These are phyloP conservation scores for Brachirus orientalis DNA, from an alignment of 2,113 vertebrate species.

Conservation along the genomic window DNA sequence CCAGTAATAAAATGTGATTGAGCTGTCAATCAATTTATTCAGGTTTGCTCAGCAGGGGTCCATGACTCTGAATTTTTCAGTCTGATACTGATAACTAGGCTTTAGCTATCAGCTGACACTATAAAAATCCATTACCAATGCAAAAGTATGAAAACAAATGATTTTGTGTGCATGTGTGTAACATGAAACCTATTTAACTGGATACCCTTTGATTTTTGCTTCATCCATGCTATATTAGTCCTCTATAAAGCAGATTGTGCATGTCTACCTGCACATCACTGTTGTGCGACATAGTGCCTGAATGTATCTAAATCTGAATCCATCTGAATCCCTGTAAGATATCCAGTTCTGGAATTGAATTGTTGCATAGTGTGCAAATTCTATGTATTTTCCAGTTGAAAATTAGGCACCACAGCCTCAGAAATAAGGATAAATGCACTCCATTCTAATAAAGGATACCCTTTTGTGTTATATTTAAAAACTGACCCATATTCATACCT, in stretches of 20 bases:
- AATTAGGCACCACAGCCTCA: constrained; percentile 26
- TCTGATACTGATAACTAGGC: not conserved
- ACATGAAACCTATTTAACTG: too few species aligned
- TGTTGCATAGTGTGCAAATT: not conserved
- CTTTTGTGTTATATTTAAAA: constrained; percentile 55
- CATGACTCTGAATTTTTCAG: not conserved
- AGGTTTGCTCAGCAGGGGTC: not conserved
- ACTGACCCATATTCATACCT: constrained; percentile 59
- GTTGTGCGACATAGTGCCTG: too few species aligned
- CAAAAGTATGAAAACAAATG: not conserved
- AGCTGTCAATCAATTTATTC: constrained; percentile 52
- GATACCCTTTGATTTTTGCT: not conserved
- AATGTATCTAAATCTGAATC: too few species aligned
- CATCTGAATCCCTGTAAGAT: not conserved
- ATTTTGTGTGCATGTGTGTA: not conserved
- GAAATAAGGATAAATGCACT: constrained; percentile 29
- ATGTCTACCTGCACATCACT: too few species aligned
- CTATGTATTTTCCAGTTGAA: constrained; percentile 25
- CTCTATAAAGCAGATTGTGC: not conserved
- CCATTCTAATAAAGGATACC: constrained; percentile 38
- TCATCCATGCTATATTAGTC: not conserved
- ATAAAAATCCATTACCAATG: not conserved
- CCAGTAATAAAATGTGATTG: constrained; percentile 41
- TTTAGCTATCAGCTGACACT: not conserved
- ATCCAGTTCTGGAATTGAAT: not conserved